Evolutionary conservation across 2,888 invertebrate genomes (phyloP).

Genomic region (Lepetodrilus schrolli): DNA sequence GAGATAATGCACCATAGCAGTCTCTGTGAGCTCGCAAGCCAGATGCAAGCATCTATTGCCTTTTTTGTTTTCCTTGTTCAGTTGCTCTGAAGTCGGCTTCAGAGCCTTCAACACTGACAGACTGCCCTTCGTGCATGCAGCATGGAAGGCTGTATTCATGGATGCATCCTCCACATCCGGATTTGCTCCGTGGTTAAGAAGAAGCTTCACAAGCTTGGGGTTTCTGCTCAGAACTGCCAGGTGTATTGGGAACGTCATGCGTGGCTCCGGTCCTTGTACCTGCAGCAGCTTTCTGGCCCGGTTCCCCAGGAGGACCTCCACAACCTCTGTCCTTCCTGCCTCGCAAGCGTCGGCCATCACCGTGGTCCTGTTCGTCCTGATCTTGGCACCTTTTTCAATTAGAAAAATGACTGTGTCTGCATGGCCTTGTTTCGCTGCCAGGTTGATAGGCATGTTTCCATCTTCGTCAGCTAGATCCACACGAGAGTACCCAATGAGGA

Average conservation of each 20-base stretch:
- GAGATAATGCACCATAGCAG: not conserved
- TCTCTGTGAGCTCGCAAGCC: not conserved
- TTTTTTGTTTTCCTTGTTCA: not conserved
- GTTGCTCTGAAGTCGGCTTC: not conserved
- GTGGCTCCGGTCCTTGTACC: not conserved
- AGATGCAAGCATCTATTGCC: not conserved
- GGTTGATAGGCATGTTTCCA: not conserved
- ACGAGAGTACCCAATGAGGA: not conserved
- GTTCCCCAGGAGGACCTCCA: not conserved
- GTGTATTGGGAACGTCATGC: not conserved
- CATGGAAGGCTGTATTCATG: not conserved
- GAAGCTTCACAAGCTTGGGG: not conserved
- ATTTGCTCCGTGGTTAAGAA: not conserved
- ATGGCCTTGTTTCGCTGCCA: not conserved
- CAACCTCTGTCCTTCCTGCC: not conserved
- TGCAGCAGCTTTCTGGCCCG: not conserved
- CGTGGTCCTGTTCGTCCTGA: not conserved
- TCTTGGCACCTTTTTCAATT: not conserved
- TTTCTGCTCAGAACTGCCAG: not conserved
- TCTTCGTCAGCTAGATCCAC: not conserved
- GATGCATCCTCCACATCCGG: not conserved
- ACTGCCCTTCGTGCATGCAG: not conserved
- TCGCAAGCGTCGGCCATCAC: not conserved
- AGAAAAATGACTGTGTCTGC: not conserved
- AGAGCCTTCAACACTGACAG: not conserved